Evolutionary conservation across 37 sponge, comb jelly and placozoan genomes (phyloP).

Genomic region (Spongilla lacustris): DNA sequence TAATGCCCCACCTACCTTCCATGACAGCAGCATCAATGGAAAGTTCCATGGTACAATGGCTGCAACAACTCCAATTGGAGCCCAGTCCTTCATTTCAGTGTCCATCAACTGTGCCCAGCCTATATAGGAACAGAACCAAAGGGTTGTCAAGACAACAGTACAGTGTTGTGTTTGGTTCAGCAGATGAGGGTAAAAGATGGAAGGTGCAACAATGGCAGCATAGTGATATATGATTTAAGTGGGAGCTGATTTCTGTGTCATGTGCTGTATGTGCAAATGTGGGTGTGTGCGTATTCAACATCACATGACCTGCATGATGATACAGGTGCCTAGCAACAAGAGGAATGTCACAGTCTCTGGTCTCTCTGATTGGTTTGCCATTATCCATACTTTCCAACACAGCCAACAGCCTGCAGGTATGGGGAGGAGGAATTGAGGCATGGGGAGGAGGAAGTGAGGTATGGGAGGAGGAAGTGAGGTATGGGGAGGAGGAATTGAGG

Average conservation of each 20-base stretch:
- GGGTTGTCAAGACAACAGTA: neutral
- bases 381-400: slow-evolving; percentile 95
- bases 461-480: neutral
- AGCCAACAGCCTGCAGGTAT: slow-evolving; percentile 62
- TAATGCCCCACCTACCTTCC: slow-evolving; percentile 75
- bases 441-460: neutral
- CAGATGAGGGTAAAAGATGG: too few relatives aligned
- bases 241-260: too few relatives aligned
- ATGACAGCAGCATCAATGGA: slow-evolving; percentile 92
- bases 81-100: slow-evolving; percentile 89
- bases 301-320: slow-evolving; percentile 76
- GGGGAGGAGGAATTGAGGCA: neutral
- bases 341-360: slow-evolving; percentile 90
- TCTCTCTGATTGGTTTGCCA: slow-evolving; percentile 94
- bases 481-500: neutral
- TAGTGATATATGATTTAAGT: too few relatives aligned
- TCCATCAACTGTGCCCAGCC: slow-evolving; percentile 97
- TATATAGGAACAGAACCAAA: neutral
- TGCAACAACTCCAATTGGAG: slow-evolving; percentile 89
- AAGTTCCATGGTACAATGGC: slow-evolving; percentile 99
- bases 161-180: too few relatives aligned
- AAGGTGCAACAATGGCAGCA: too few relatives aligned
- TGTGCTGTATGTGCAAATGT: neutral
- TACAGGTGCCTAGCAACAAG: slow-evolving; percentile 90
- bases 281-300: too few relatives aligned